Evolutionary conservation across 2,797 vertebrate genomes (phyloP).

Genomic region (Sebastes baramenuke): DNA sequence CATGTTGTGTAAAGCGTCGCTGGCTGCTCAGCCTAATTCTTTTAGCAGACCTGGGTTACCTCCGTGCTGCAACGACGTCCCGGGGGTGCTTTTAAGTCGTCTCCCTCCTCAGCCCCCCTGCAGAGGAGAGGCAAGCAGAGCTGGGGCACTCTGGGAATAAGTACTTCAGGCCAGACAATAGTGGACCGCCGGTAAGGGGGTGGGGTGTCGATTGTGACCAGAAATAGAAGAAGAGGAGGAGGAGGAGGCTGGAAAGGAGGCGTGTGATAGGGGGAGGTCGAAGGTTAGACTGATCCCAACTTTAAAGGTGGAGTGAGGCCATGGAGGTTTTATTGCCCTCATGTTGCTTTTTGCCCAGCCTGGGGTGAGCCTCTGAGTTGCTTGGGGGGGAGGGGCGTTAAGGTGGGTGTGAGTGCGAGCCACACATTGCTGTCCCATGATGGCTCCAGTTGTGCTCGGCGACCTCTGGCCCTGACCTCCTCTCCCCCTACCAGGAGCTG

Average conservation of each 20-base stretch:
- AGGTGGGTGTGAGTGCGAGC: conserved; percentile 42
- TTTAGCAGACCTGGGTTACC: conserved; percentile 68
- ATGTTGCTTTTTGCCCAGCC: conserved; percentile 66
- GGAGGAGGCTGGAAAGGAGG: conserved; percentile 9
- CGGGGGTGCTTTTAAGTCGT: conserved; percentile 60
- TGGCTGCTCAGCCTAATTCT: conserved; percentile 65
- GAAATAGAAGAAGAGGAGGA: conserved; percentile 42
- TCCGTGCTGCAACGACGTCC: conserved; percentile 28
- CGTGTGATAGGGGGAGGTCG: conserved; percentile 46
- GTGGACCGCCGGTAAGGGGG: conserved; percentile 31
- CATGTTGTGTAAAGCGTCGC: conserved; percentile 68
- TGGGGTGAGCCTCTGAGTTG: conserved; percentile 41
- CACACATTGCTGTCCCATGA: conserved; percentile 58
- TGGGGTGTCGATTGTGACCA: conserved; percentile 48
- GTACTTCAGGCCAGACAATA: conserved; percentile 72
- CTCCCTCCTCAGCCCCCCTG: conserved; percentile 60
- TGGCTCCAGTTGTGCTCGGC: conserved; percentile 55
- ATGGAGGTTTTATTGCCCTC: conserved; percentile 64
- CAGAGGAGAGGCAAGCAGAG: conserved; percentile 58
- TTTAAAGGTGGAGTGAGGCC: conserved; percentile 68
- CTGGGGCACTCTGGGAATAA: conserved; percentile 54
- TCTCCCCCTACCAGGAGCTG: conserved; percentile 26
- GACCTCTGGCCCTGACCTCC: conserved; percentile 57
- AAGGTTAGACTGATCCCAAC: conserved; percentile 73
- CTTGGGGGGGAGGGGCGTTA: conserved; percentile 33